These are phyloP conservation scores for Eupithecia tripunctaria DNA, from an alignment of 2,888 invertebrate species.

Conservation along the genomic window DNA sequence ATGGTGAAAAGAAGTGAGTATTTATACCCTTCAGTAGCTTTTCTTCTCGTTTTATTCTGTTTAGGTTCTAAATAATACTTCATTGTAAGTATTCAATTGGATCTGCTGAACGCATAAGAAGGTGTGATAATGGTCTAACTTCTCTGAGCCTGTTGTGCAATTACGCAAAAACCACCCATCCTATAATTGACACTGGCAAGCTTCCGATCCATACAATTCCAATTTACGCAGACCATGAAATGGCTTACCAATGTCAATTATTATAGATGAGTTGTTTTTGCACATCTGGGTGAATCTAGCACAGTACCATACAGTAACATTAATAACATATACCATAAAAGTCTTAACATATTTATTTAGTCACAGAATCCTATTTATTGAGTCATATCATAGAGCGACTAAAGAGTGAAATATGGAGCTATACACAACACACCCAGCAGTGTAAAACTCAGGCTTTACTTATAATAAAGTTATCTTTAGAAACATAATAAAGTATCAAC, in stretches of 20 bases:
- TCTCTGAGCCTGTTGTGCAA: too few relatives aligned
- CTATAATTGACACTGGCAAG: too few relatives aligned
- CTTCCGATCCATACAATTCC: too few relatives aligned
- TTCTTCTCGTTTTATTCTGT: not conserved
- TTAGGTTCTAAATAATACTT: not conserved
- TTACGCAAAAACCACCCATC: too few relatives aligned
- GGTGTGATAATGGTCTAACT: not conserved
- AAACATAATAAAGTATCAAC: not conserved
- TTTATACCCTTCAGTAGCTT: too few relatives aligned
- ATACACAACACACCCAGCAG: not conserved
- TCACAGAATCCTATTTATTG: not conserved
- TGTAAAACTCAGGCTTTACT: not conserved
- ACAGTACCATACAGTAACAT: too few relatives aligned
- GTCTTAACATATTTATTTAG: too few relatives aligned
- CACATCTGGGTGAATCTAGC: not conserved
- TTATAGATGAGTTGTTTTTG: too few relatives aligned
- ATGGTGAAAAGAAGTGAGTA: too few relatives aligned
- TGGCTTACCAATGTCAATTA: too few relatives aligned
- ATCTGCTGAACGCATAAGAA: not conserved
- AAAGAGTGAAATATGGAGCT: not conserved
- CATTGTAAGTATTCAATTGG: not conserved
- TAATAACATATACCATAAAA: too few relatives aligned
- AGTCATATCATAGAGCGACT: not conserved
- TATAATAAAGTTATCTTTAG: not conserved
- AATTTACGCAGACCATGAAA: too few relatives aligned